Base-by-base conservation (phyloP, 1,140 invertebrate genomes). In the Cotesia vestalis region DNA sequence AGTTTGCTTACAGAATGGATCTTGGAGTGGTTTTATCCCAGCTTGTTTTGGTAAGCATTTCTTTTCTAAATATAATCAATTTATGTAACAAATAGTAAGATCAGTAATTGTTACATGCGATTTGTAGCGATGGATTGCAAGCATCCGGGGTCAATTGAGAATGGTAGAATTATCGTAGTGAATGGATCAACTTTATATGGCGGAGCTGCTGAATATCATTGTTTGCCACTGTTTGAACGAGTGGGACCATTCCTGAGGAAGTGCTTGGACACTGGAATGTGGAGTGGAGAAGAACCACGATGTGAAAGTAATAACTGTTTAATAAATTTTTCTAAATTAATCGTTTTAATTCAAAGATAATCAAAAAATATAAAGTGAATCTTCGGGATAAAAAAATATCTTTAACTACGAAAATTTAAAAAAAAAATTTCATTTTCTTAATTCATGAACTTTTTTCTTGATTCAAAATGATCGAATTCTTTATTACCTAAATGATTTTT, bases 141-240 rank as follows among this genome's bases (percentile, higher is more conserved):
- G 59, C 89, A 92, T 69, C 95, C 95, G 0, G 89, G 90, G 27
- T 83, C 88, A 3, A 93, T 96, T 61, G 92, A 95, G 63, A 96
- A 96, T 81, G 95, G 95, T 0, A 88, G 94, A 73, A 91, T 95
- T 1, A 95, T 96, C 76, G 90, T 95, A 6, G 91, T 95, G 52
- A 96, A 97, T 78, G 91, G 92, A 27, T 92, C 93, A 0, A 95
- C 93, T 0, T 88, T 91, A 4, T 97, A 93, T 78, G 92, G 92
- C 5, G 93, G 93, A 68, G 91, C 92, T 2, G 91, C 95, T 1
- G 94, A 96, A 79, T 98, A 97, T 82, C 93, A 95, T 75, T 98
- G 96, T 80, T 85, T 96, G 66, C 94, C 94, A 5, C 93, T 94
- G 74, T 96, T 90, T 84, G 92, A 94, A 80, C 89, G 94, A 53